Base-by-base conservation (phyloP, 1,140 invertebrate species). In the Littorina saxatilis region DNA sequence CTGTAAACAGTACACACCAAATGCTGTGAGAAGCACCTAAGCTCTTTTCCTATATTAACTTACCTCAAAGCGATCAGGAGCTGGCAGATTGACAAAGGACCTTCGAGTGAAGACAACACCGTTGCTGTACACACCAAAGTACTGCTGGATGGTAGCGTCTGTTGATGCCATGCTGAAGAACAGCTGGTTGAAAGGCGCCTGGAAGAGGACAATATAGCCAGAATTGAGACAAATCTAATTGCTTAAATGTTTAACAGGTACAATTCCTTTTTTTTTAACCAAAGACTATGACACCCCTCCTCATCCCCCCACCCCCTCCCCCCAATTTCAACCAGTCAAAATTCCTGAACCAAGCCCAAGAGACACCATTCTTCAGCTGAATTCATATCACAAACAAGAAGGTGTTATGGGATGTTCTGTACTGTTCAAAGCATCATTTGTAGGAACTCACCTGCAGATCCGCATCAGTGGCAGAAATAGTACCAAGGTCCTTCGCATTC, bases 381-480 rank as follows among this genome's bases (percentile, higher is more conserved):
- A n/a, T n/a, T n/a, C n/a, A n/a, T n/a, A n/a, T n/a, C n/a, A n/a
- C n/a, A n/a, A n/a, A n/a, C n/a, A n/a, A n/a, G n/a, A n/a, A n/a
- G n/a, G n/a, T n/a, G n/a, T n/a, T n/a, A n/a, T n/a, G n/a, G n/a
- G n/a, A n/a, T n/a, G n/a, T n/a, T n/a, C n/a, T n/a, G n/a, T n/a
- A n/a, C n/a, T n/a, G n/a, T n/a, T n/a, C n/a, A n/a, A n/a, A n/a
- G n/a, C n/a, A n/a, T n/a, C n/a, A n/a, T n/a, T n/a, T n/a, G n/a
- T n/a, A n/a, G n/a, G 43, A 17, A 47, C 43, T 76, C n/a, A 80
- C 55, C 73, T 68, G 73, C 58, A 78, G 66, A 27, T 78, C 76
- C 7, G 80, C 94, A 2, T 96, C 96, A 0, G 95, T 94, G 90
- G 98, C 97, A 58, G 94, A 93, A 90, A 98, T 97, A 68, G 94